These are phyloP conservation scores for Stenodema calcarata DNA, from an alignment of 2,888 invertebrate species.

Conservation along the genomic window DNA sequence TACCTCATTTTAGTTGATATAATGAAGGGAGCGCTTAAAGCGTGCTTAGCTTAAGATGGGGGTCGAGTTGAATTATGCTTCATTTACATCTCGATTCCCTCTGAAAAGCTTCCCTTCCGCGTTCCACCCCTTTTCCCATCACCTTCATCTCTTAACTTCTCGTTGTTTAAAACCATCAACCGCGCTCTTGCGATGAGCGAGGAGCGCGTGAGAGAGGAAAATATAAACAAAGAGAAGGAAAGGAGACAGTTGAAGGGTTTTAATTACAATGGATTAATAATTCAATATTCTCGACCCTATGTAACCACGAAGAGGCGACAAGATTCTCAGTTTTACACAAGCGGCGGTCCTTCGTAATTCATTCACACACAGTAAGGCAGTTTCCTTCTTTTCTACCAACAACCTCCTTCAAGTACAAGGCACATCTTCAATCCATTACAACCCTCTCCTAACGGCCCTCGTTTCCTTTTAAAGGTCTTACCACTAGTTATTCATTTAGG, in stretches of 20 bases:
- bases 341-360: background rate
- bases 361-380: background rate
- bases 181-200: background rate
- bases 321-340: background rate
- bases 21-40: background rate
- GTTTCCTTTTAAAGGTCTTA: background rate
- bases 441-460: background rate
- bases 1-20: background rate
- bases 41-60: background rate
- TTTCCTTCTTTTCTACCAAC: background rate
- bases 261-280: slow-evolving; percentile 1
- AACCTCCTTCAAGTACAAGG: background rate
- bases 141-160: background rate
- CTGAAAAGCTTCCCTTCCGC: background rate
- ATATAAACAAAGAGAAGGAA: background rate
- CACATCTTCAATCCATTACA: background rate
- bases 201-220: background rate
- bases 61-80: background rate
- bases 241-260: background rate
- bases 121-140: background rate
- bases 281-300: background rate
- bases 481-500: background rate
- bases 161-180: background rate
- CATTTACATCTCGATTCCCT: background rate
- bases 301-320: background rate